Conservation (phyloP, 1,140 invertebrate genomes). For the Drosophila malerkotliana region DNA sequence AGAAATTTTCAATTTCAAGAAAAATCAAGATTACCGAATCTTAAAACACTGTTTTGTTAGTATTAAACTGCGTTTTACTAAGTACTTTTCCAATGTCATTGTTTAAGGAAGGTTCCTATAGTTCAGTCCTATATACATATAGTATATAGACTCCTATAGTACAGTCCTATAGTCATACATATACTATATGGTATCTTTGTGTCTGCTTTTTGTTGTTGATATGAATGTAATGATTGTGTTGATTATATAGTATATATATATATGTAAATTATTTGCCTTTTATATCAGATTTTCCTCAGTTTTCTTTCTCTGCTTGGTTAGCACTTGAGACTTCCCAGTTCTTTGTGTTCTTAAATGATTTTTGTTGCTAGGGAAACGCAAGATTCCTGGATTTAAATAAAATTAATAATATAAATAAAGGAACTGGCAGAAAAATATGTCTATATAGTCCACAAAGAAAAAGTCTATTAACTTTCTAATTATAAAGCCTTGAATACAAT, state of each 20-base stretch:
- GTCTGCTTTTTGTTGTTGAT: constrained; percentile 15
- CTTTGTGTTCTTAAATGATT: constrained; percentile 28
- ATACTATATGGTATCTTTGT: background rate
- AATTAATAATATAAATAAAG: background rate
- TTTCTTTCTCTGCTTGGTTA: constrained; percentile 8
- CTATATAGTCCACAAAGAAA: no score
- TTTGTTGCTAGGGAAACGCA: background rate
- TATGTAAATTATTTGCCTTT: constrained; percentile 26
- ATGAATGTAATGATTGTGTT: constrained; percentile 4
- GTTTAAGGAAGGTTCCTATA: no score
- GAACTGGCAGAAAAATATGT: no score
- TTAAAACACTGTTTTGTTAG: no score
- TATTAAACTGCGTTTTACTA: no score
- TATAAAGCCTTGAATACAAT: background rate
- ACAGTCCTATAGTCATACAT: no score
- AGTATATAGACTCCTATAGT: no score
- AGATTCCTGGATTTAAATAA: background rate
- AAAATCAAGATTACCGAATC: no score
- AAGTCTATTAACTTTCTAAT: no score
- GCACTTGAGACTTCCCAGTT: constrained; percentile 19
- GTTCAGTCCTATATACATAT: no score
- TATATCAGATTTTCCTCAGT: constrained; percentile 22
- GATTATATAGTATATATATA: background rate
- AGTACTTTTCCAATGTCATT: no score
- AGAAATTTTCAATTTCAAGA: no score